Evolutionary conservation across 2,113 vertebrate species (phyloP).

Genomic region (Corynorhinus townsendii): DNA sequence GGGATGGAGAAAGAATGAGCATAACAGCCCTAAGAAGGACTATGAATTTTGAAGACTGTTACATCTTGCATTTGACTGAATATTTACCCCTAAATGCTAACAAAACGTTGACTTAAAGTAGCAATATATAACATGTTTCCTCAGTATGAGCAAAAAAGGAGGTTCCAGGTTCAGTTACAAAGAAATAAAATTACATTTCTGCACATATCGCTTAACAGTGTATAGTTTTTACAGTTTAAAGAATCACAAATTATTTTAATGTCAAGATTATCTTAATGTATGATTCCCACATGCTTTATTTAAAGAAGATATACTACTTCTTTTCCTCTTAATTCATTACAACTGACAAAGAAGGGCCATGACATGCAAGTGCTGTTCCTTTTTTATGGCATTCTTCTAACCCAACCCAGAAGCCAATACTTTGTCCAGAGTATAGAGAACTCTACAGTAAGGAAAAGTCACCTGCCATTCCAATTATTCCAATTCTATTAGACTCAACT

Average conservation of each 20-base stretch:
- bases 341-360: background rate
- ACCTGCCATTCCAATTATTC: background rate
- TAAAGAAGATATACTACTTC: background rate
- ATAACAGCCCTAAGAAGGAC: background rate
- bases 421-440: background rate
- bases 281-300: background rate
- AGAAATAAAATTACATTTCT: background rate
- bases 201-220: background rate
- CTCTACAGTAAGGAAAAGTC: background rate
- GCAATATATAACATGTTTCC: background rate
- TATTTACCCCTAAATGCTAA: background rate
- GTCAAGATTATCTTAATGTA: background rate
- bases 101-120: background rate
- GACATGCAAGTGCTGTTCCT: background rate
- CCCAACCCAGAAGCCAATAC: background rate
- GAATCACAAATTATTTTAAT: background rate
- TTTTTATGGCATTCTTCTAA: background rate
- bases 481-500: background rate
- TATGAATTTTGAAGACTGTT: background rate
- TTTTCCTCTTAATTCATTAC: background rate
- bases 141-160: background rate
- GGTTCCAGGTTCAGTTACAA: background rate
- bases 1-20: background rate
- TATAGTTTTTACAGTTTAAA: background rate
- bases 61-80: background rate